A percentile compares a stretch with the other conserved stretches of the same genome.
These are phyloP conservation scores for Cynopterus brachyotis DNA, from an alignment of 2,113 vertebrate genomes.

Conservation along the genomic window DNA sequence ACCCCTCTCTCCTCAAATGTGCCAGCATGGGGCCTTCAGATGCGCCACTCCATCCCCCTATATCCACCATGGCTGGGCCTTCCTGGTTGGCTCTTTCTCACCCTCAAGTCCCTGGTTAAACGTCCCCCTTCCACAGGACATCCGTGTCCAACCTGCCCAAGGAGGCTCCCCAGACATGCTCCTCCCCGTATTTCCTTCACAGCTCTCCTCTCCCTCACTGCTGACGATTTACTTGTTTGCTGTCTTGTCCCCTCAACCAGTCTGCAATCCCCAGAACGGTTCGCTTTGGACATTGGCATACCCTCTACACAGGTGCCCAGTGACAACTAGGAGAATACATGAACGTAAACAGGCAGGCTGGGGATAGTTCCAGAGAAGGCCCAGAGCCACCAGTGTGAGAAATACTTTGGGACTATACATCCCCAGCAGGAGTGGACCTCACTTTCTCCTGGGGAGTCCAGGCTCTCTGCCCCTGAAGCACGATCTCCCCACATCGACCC, in stretches of 20 bases:
- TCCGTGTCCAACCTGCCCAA: too few relatives aligned
- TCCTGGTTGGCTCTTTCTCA: neutral
- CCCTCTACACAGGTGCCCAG: neutral
- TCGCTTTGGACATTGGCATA: neutral
- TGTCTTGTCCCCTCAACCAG: neutral
- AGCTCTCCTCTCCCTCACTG: neutral
- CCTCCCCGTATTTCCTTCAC: neutral
- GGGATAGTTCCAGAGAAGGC: fast-evolving
- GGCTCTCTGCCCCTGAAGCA: neutral
- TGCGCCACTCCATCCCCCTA: fast-evolving
- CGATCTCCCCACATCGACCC: neutral
- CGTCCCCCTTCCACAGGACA: neutral
- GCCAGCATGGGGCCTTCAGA: neutral
- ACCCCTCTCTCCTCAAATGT: neutral
- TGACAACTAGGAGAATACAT: fast-evolving
- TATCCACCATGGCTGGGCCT: neutral
- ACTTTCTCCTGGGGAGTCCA: neutral
- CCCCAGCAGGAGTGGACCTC: neutral
- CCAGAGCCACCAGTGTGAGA: fast-evolving
- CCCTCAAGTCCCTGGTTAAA: neutral
- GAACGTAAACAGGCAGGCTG: fast-evolving
- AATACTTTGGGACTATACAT: neutral
- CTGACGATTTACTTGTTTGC: too few relatives aligned
- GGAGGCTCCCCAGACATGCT: neutral
- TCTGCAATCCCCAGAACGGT: neutral